A percentile compares a stretch with the other conserved stretches of the same genome.
Evolutionary conservation across 2,797 vertebrate genomes (phyloP).

Genomic region (Girardinus metallicus): DNA sequence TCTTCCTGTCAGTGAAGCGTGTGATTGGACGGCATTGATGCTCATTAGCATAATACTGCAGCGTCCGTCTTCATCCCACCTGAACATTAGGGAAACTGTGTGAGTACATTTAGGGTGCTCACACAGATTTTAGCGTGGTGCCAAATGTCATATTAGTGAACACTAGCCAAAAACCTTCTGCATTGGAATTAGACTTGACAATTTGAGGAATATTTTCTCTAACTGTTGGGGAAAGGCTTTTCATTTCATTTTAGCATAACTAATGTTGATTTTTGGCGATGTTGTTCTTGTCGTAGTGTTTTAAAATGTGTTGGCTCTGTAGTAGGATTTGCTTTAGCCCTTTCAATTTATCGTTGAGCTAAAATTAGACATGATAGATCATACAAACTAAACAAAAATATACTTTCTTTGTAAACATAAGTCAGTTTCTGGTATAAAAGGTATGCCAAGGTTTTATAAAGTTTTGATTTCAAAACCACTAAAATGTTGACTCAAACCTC

Average conservation of each 20-base stretch:
- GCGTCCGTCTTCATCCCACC: slow-evolving; percentile 48
- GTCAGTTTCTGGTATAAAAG: neutral
- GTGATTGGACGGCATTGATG: slow-evolving; percentile 68
- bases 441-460: neutral
- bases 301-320: neutral
- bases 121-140: slow-evolving; percentile 38
- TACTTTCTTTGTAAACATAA: neutral
- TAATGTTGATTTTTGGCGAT: slow-evolving; percentile 17
- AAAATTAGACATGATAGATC: neutral
- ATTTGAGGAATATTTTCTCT: slow-evolving; percentile 6
- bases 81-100: slow-evolving; percentile 47
- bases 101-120: slow-evolving; percentile 5
- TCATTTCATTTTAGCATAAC: slow-evolving; percentile 20
- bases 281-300: neutral
- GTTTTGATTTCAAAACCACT: neutral
- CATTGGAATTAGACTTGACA: slow-evolving; percentile 40
- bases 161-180: slow-evolving; percentile 31
- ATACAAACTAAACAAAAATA: neutral
- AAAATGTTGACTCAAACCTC: neutral
- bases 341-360: neutral
- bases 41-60: slow-evolving; percentile 68
- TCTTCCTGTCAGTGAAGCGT: slow-evolving; percentile 59
- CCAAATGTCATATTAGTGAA: slow-evolving; percentile 54
- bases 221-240: slow-evolving; percentile 17
- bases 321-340: neutral